Evolutionary conservation across 2,888 invertebrate species (phyloP).

Genomic region (Rhopalosiphum nymphaeae): DNA sequence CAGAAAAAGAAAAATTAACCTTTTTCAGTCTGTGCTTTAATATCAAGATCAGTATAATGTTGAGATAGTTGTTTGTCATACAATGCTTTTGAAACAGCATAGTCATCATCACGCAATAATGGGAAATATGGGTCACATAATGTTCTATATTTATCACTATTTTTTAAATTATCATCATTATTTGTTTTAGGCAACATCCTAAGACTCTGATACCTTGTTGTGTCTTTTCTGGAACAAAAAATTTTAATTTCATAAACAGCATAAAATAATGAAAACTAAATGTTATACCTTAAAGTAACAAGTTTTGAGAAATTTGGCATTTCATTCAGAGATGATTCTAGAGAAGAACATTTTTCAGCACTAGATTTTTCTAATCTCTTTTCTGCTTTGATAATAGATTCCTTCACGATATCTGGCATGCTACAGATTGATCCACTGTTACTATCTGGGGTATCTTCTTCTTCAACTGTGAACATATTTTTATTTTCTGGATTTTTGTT

Average conservation of each 20-base stretch:
- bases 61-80: constrained; percentile 80
- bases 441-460: constrained; percentile 73
- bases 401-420: constrained; percentile 72
- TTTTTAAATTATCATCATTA: constrained; percentile 40
- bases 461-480: constrained; percentile 84
- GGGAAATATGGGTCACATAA: constrained; percentile 86
- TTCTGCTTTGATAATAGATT: constrained; percentile 72
- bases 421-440: constrained; percentile 68
- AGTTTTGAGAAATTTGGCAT: constrained; percentile 60
- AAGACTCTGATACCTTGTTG: constrained; percentile 69
- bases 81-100: constrained; percentile 80
- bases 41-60: constrained; percentile 75
- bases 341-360: constrained; percentile 40
- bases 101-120: constrained; percentile 81
- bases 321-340: constrained; percentile 52
- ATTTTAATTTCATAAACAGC: background rate
- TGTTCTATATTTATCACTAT: constrained; percentile 75
- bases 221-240: constrained; percentile 72
- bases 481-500: constrained; percentile 69
- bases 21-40: constrained; percentile 50
- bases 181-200: constrained; percentile 41
- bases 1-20: constrained; percentile 32
- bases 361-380: constrained; percentile 21
- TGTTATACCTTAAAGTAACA: constrained; percentile 49
- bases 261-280: background rate